Percentiles rank a stretch among this genome's conserved stretches.
These are phyloP conservation scores for Lucifuga dentata DNA, from an alignment of 2,113 vertebrate genomes.

Conservation along the genomic window DNA sequence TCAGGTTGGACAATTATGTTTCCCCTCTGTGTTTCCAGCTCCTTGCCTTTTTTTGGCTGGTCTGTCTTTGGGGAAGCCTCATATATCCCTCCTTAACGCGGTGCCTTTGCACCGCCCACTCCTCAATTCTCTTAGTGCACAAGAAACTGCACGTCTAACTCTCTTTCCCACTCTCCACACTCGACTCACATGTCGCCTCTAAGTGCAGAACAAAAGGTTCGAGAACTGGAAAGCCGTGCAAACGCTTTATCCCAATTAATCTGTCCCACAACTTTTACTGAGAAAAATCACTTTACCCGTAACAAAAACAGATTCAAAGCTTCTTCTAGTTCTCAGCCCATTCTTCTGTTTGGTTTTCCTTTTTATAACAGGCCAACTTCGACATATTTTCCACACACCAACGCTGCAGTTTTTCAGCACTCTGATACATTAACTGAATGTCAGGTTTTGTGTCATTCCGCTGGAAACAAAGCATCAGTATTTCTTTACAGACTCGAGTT, in stretches of 20 bases:
- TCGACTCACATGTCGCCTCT: constrained; percentile 21
- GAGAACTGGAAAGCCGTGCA: constrained; percentile 12
- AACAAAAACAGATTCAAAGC: too few species aligned
- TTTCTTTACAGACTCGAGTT: not conserved
- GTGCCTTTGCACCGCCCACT: constrained; percentile 48
- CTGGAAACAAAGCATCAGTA: too few species aligned
- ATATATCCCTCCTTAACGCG: not conserved
- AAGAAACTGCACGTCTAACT: constrained; percentile 11
- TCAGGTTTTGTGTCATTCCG: constrained; percentile 2
- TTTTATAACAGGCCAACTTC: not conserved
- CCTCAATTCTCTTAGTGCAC: constrained; percentile 42
- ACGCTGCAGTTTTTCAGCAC: not conserved
- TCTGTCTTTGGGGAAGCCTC: constrained; percentile 43
- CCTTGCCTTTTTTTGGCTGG: constrained; percentile 15
- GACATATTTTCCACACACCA: not conserved
- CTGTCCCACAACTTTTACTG: constrained; percentile 18
- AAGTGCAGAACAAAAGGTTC: not conserved
- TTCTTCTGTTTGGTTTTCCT: not conserved
- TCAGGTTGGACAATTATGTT: constrained; percentile 45
- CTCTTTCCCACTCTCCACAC: constrained; percentile 3
- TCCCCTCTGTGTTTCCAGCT: constrained; percentile 29
- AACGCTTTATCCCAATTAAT: constrained; percentile 46
- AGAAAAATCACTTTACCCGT: too few species aligned
- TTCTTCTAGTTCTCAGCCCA: too few species aligned
- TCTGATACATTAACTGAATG: constrained; percentile 6